Conservation (phyloP, 1,140 invertebrate species). For the Penaeus indicus region DNA sequence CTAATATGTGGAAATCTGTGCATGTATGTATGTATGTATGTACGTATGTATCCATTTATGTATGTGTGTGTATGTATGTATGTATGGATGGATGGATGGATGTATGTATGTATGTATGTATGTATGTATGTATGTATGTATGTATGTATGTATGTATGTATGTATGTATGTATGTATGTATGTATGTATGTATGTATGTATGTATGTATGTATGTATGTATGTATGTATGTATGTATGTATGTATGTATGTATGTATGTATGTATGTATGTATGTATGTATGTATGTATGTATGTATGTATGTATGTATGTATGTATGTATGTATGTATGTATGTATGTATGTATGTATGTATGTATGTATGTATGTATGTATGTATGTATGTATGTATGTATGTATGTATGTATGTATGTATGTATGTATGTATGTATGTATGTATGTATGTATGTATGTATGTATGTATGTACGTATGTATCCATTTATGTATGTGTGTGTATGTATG, state of each 20-base stretch:
- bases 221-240: conserved; percentile 22
- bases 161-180: not conserved
- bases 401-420: not conserved
- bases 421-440: not conserved
- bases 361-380: not conserved
- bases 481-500: no score
- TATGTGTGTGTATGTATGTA: no score
- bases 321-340: not conserved
- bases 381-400: not conserved
- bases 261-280: not conserved
- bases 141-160: not conserved
- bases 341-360: no score
- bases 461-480: no score
- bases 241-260: conserved; percentile 17
- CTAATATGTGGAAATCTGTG: no score
- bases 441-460: no score
- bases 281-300: not conserved
- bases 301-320: not conserved
- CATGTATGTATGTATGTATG: no score
- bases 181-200: conserved; percentile 1
- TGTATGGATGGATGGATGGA: no score
- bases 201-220: conserved; percentile 19
- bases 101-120: not conserved
- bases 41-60: no score
- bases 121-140: not conserved